A percentile compares a stretch with the other conserved stretches of the same genome.
Conservation (phyloP, 2,888 invertebrate genomes). For the Slavum lentiscoides region DNA sequence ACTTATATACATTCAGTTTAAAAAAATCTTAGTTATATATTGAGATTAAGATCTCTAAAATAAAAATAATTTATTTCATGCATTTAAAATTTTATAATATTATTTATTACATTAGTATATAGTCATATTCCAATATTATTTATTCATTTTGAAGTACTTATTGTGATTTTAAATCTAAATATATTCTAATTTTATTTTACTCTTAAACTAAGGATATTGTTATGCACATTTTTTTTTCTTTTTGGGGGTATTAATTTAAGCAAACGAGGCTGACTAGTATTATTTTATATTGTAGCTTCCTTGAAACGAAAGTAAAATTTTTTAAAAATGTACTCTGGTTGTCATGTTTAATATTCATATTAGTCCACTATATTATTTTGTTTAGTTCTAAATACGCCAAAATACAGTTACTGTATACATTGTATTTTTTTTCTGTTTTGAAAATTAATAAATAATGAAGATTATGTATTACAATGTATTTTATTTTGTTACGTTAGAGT, state of each 20-base stretch:
- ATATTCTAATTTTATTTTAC: background rate
- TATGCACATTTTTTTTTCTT: background rate
- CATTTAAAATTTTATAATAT: too few species aligned
- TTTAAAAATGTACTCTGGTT: background rate
- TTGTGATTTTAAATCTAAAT: background rate
- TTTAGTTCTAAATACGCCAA: background rate
- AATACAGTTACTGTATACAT: slow-evolving; percentile 5
- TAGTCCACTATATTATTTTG: background rate
- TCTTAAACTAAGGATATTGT: background rate
- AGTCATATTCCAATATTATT: background rate
- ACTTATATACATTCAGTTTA: too few species aligned
- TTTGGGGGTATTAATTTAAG: slow-evolving; percentile 3
- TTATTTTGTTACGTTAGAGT: background rate
- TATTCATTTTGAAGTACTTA: background rate
- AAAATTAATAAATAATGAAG: background rate
- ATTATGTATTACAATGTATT: background rate
- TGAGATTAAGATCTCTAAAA: too few species aligned
- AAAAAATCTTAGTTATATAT: too few species aligned
- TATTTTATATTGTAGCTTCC: background rate
- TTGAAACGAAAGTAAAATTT: background rate
- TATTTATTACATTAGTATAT: background rate
- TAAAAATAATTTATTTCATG: too few species aligned
- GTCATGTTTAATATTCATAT: background rate
- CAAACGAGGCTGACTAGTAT: slow-evolving; percentile 28
- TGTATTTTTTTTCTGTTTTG: background rate